A percentile compares a stretch with the other conserved stretches of the same genome.
phyloP scores from a whole-genome alignment of 2,797 vertebrate species.

The Cirrhinus mrigala region DNA sequence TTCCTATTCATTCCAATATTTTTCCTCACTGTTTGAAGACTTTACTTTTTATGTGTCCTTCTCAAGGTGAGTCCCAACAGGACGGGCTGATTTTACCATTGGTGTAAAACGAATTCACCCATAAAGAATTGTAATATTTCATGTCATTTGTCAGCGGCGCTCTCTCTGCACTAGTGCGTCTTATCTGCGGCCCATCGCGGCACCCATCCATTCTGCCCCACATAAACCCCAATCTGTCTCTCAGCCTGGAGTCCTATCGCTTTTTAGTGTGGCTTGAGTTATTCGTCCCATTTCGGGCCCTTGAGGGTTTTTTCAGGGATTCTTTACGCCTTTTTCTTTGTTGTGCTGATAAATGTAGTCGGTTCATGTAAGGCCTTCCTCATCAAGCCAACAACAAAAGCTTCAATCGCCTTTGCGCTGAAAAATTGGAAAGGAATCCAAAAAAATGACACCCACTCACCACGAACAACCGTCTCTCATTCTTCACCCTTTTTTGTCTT shows the following conservation, averaged over 20 bases:
- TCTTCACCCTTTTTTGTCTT: constrained; percentile 37
- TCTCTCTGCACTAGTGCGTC: constrained; percentile 36
- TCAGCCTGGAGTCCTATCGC: constrained; percentile 32
- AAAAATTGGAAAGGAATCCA: background rate
- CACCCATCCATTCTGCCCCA: constrained; percentile 26
- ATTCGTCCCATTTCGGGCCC: constrained; percentile 22
- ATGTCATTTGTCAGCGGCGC: constrained; percentile 35
- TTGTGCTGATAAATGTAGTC: constrained; percentile 12
- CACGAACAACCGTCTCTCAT: constrained; percentile 14
- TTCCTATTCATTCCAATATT: constrained; percentile 1
- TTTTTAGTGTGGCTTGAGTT: constrained; percentile 51
- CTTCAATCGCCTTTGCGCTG: constrained; percentile 13
- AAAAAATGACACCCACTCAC: constrained; percentile 15
- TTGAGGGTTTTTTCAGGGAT: constrained; percentile 27
- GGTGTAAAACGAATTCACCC: constrained; percentile 42
- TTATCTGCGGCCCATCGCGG: constrained; percentile 16
- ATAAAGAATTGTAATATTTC: constrained; percentile 48
- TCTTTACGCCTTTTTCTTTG: background rate
- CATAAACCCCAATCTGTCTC: constrained; percentile 28
- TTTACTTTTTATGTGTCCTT: constrained; percentile 37
- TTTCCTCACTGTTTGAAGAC: background rate
- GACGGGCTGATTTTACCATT: background rate
- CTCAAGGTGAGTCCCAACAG: constrained; percentile 31
- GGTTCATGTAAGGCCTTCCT: constrained; percentile 32
- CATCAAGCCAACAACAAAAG: constrained; percentile 26